Conservation (phyloP, 2,888 invertebrate species). For the Abrostola triplasia region DNA sequence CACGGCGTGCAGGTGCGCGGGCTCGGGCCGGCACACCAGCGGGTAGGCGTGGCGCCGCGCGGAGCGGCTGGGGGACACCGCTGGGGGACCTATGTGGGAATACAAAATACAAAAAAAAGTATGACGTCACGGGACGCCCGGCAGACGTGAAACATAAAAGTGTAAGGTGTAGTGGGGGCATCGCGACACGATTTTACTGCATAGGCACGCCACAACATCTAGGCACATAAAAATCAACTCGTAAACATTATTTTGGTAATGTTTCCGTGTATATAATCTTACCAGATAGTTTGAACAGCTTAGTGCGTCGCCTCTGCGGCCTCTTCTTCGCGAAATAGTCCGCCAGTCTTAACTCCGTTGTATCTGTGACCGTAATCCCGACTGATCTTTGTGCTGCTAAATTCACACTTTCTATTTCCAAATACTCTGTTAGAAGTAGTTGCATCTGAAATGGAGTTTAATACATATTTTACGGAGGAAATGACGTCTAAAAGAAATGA, state of each 20-base stretch:
- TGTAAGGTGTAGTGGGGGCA: no score
- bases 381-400: slow-evolving; percentile 86
- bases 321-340: slow-evolving; percentile 81
- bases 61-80: slow-evolving; percentile 35
- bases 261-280: slow-evolving; percentile 15
- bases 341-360: slow-evolving; percentile 63
- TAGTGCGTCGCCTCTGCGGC: slow-evolving; percentile 69
- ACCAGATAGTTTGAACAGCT: slow-evolving; percentile 77
- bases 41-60: slow-evolving; percentile 59
- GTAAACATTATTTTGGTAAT: no score
- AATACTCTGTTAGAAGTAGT: slow-evolving; percentile 94
- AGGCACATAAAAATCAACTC: no score
- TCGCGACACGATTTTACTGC: no score
- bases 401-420: slow-evolving; percentile 94
- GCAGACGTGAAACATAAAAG: no score
- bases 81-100: slow-evolving; percentile 15
- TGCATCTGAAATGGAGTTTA: slow-evolving; percentile 90
- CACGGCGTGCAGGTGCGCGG: slow-evolving; percentile 92
- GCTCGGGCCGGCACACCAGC: slow-evolving; percentile 91
- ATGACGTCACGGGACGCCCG: no score
- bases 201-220: no score
- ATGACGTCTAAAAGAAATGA: neutral
- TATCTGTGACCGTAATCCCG: slow-evolving; percentile 34
- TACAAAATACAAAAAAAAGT: no score
- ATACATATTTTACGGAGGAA: neutral